A percentile compares a stretch with the other conserved stretches of the same genome.
Evolutionary conservation across 2,888 invertebrate genomes (phyloP).

Genomic region (Spilosoma lubricipeda): DNA sequence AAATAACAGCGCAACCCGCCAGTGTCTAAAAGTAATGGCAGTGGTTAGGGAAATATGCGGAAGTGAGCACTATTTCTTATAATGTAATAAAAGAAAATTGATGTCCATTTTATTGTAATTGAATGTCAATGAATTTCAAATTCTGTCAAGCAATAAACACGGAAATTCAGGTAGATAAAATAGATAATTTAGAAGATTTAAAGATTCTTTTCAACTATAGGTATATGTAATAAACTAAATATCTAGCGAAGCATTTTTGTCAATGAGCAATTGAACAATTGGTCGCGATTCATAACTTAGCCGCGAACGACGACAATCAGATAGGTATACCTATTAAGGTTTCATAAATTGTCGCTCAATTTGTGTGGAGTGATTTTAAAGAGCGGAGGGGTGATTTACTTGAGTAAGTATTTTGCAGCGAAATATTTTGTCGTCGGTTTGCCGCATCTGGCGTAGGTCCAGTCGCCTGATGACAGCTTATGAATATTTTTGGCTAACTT

Average conservation of each 20-base stretch:
- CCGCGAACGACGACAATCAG: conserved; percentile 48
- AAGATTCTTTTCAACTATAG: background rate
- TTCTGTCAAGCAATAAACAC: conserved; percentile 20
- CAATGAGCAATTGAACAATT: conserved; percentile 1
- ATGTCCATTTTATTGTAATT: conserved; percentile 48
- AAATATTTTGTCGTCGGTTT: conserved; percentile 83
- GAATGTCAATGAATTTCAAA: conserved; percentile 42
- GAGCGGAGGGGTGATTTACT: conserved; percentile 77
- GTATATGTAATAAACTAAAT: background rate
- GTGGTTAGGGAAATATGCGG: conserved; percentile 78
- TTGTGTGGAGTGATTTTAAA: conserved; percentile 81
- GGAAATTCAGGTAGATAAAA: conserved; percentile 15
- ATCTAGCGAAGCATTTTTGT: background rate
- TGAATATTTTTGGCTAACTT: conserved; percentile 85
- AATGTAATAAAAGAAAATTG: conserved; percentile 46
- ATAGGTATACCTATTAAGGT: conserved; percentile 53
- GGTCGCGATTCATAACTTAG: conserved; percentile 21
- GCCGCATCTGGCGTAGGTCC: conserved; percentile 84
- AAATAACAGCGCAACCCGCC: conserved; percentile 81
- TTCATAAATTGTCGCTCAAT: conserved; percentile 73
- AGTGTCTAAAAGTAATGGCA: conserved; percentile 80
- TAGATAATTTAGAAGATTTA: background rate
- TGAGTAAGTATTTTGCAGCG: conserved; percentile 82
- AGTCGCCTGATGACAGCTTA: conserved; percentile 85
- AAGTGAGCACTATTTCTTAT: conserved; percentile 74